Conservation (phyloP, 2,113 vertebrate species). For the Psittacus erithacus region DNA sequence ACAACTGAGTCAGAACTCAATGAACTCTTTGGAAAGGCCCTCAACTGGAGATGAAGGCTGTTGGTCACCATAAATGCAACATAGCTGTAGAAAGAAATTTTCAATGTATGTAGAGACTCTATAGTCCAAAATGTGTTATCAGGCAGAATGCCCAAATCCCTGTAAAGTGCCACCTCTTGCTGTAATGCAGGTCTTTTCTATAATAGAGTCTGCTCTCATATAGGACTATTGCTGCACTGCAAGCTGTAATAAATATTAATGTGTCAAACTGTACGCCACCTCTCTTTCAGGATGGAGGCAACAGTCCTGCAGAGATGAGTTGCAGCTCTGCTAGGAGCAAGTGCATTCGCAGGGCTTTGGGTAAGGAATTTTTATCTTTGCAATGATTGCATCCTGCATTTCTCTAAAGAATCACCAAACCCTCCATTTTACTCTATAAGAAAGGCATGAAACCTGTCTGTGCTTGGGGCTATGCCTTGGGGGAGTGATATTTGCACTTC, state of each 20-base stretch:
- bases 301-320: not conserved
- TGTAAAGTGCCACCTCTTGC: constrained; percentile 19
- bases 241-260: constrained; percentile 63
- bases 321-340: not conserved
- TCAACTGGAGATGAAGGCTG: not conserved
- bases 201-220: constrained; percentile 36
- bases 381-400: not conserved
- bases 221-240: constrained; percentile 33
- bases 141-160: constrained; percentile 15
- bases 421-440: not conserved
- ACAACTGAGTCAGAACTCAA: not conserved
- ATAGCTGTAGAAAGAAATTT: not conserved
- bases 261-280: not conserved
- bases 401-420: not conserved
- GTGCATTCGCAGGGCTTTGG: not conserved
- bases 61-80: constrained; percentile 22
- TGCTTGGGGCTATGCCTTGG: not conserved
- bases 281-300: constrained; percentile 19
- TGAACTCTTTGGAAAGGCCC: not conserved
- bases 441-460: not conserved
- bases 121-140: not conserved
- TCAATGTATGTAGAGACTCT: not conserved
- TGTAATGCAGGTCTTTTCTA: constrained; percentile 42
- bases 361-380: not conserved
- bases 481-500: constrained; percentile 24